Evolutionary conservation across 2,113 vertebrate genomes (phyloP), one percentile per base, ranked within the genome.

Genomic region (Misgurnus anguillicaudatus): DNA sequence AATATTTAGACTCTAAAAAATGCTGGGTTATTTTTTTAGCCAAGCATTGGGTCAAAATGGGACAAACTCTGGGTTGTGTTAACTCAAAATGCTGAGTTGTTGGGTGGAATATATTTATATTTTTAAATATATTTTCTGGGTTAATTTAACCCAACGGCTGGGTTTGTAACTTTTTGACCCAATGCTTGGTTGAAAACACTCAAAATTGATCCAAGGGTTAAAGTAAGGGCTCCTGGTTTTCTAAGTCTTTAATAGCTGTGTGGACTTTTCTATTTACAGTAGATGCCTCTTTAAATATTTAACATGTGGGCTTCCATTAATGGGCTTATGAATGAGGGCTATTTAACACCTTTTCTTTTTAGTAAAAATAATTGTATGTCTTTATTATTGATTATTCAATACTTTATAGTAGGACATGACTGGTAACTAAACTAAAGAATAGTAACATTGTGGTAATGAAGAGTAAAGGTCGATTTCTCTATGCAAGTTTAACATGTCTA

Each of bases 241-340:
- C 63, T 47, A 61, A 64, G 47, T 6, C 42, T 75, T 41, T 11
- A 61, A 70, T 24, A 58, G 7, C 45, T 62, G 4, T 47, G 57
- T 41, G 11, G 17, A 10, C 39, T 17, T 14, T 21, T 39, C 5
- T 0, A 8, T 68, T 57, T 57, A 66, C 10, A 19, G 24, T 31
- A 31, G 24, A 31, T 31, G 39, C n/a, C 39, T 64, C 4, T 64
- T 64, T n/a, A 6, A 55, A 9, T 19, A 72, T 72, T 14, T 58
- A 74, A 55, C 31, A 68, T 75, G 14, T 77, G 78, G 71, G 45
- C 62, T 84, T 82, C 73, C 74, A 55, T 53, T 85, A 68, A 80
- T 81, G 47, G 14, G 47, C 48, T 75, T 80, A 61, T 82, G 68
- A 86, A 45, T 87, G 89, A 92, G 91, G 91, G 89, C 90, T 91